Conservation (phyloP, 1,140 invertebrate species). For the Euura lappo region DNA sequence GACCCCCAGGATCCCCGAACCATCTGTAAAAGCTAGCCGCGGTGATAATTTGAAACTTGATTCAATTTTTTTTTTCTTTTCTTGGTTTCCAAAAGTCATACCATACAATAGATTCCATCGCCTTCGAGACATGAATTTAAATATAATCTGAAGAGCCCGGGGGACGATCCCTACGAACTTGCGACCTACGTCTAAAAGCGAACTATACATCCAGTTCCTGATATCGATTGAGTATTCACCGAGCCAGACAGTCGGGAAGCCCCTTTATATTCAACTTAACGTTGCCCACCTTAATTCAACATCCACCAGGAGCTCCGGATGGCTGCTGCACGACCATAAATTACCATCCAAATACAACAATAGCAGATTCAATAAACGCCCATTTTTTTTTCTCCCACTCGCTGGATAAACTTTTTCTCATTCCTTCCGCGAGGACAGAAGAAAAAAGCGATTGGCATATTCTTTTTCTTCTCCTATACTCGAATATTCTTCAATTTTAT, state of each 20-base stretch:
- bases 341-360: neutral
- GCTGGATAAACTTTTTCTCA: too few species aligned
- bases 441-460: too few species aligned
- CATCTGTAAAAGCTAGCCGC: neutral
- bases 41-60: too few species aligned
- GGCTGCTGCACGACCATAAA: neutral
- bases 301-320: too few species aligned
- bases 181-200: neutral
- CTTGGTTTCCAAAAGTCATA: too few species aligned
- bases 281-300: neutral
- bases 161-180: neutral
- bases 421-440: too few species aligned
- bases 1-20: neutral
- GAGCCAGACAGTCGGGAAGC: neutral
- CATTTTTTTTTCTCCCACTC: too few species aligned
- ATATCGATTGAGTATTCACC: neutral
- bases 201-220: constrained; percentile 1
- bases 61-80: too few species aligned
- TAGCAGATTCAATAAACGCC: neutral
- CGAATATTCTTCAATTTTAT: too few species aligned
- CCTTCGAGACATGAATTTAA: neutral
- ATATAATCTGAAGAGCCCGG: neutral
- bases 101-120: neutral
- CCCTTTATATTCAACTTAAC: neutral
- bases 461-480: too few species aligned